phyloP scores from a whole-genome alignment of 2,888 invertebrate species.

The Pomacea canaliculata region DNA sequence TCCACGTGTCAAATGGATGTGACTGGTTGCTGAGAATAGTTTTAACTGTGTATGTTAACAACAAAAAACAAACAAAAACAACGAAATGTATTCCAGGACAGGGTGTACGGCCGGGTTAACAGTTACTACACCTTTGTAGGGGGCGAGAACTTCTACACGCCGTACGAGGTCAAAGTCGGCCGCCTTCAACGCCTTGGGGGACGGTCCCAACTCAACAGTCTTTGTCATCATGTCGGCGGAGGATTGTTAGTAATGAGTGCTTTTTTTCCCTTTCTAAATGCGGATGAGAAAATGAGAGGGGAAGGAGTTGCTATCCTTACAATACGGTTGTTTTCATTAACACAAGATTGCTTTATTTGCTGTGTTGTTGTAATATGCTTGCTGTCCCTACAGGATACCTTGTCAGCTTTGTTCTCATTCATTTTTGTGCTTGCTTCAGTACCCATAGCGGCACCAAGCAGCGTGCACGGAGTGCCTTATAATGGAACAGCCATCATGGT shows the following conservation, averaged over 20 bases:
- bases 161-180: conserved; percentile 68
- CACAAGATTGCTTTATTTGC: no score
- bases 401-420: no score
- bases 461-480: conserved; percentile 82
- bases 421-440: conserved; percentile 47
- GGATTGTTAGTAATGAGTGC: conserved; percentile 30
- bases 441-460: conserved; percentile 82
- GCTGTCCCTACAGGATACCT: no score
- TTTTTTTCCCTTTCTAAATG: no score
- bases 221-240: conserved; percentile 74
- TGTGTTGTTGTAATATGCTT: no score
- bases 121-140: conserved; percentile 53
- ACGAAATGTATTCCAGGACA: neutral
- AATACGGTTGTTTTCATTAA: no score
- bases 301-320: no score
- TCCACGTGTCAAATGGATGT: no score
- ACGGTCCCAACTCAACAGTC: conserved; percentile 84
- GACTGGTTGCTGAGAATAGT: no score
- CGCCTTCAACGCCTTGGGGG: conserved; percentile 74
- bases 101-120: neutral
- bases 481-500: conserved; percentile 95
- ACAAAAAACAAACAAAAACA: no score
- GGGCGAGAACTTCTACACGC: conserved; percentile 65
- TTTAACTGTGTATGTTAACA: no score
- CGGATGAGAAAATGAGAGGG: no score